Base-by-base conservation (phyloP, 2,888 invertebrate genomes). In the Tenodera sinensis region DNA sequence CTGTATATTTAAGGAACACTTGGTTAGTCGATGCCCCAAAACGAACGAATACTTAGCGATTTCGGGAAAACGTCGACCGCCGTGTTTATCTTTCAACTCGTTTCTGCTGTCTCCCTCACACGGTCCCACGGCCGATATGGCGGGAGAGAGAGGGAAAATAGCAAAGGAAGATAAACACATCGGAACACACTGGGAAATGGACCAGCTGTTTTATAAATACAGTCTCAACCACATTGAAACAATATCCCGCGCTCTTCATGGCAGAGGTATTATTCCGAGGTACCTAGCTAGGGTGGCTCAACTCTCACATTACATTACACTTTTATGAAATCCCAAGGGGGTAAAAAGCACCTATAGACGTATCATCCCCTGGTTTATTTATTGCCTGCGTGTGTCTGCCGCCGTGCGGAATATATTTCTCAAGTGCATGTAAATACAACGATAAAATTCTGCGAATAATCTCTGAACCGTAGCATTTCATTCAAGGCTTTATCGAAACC, bases 131-230 rank as follows among this genome's bases (percentile, higher is more conserved):
- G 30, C 86, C 81, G 25, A 86, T 86, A 81, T 81, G 42, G 90
- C 47, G 85, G 34, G 85, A 47, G 83, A 54, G 87, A 83, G 81
- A 83, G 86, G 54, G 88, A 89, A 85, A 89, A 87, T 84, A 85
- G 90, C 83, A 87, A 89, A 88, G 88, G 88, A 89, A 89, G 89
- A 90, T 90, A 90, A 90, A 90, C 89, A 90, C 90, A 47, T 88
- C 83, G 89, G 88, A 85, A 83, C 88, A 87, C 87, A 89, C 88
- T 89, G 89, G 89, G 89, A 89, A 89, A 84, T 84, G 88, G 84
- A 54, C 85, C 90, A 89, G 89, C 89, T 89, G 89, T 88, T 90
- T 89, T 89, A 88, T 84, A 86, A 90, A 90, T 88, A 89, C 89
- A 87, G 89, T 89, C 89, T 71, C 30, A 82, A 71, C 89, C 83